These are phyloP conservation scores for Thamnophis elegans DNA, from an alignment of 2,797 vertebrate genomes.

Conservation along the genomic window DNA sequence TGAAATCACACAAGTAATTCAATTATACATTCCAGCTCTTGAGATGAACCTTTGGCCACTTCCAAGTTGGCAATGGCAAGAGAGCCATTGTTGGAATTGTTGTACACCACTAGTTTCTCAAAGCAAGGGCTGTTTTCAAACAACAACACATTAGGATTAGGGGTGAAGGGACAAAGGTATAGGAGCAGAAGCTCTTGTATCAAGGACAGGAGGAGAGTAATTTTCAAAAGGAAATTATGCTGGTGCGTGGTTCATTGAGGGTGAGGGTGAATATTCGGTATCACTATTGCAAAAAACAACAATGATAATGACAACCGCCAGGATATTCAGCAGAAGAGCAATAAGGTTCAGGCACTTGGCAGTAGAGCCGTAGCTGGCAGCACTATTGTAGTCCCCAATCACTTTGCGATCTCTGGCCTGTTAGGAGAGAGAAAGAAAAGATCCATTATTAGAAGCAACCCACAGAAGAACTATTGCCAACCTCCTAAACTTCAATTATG, in stretches of 20 bases:
- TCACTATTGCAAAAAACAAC: fast-evolving
- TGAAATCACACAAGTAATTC: neutral
- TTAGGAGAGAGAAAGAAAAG: neutral
- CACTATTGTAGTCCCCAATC: constrained; percentile 19
- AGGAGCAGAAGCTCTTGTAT: neutral
- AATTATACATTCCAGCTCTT: neutral
- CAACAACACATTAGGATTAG: neutral
- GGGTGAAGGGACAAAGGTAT: neutral
- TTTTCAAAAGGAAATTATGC: neutral
- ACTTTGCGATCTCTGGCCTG: constrained; percentile 36
- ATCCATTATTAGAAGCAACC: neutral
- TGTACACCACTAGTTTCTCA: neutral
- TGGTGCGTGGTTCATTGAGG: neutral
- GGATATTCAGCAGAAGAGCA: neutral
- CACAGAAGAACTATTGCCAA: neutral
- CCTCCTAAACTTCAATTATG: neutral
- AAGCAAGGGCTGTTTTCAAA: neutral
- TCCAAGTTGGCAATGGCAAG: neutral
- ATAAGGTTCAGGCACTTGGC: constrained; percentile 16
- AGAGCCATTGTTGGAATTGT: neutral
- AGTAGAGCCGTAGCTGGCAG: constrained; percentile 14
- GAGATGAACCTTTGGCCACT: neutral
- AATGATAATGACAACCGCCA: fast-evolving
- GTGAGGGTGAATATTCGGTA: fast-evolving
- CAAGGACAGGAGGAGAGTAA: neutral